Evolutionary conservation across 2,888 invertebrate species (phyloP).

Genomic region (Leucoma salicis): DNA sequence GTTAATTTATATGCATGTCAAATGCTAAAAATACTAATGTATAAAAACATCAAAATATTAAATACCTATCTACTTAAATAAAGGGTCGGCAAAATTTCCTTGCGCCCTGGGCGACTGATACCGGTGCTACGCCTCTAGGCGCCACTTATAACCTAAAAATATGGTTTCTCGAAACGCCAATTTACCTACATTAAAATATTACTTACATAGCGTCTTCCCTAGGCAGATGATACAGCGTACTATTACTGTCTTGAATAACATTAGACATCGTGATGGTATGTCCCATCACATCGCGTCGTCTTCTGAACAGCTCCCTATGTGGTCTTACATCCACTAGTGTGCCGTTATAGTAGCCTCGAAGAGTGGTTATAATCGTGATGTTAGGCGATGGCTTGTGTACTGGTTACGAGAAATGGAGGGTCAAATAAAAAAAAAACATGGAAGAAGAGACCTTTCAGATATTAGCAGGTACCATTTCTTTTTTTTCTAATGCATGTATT

Average conservation of each 20-base stretch:
- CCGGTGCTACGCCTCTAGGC: too few relatives aligned
- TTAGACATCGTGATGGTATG: slow-evolving; percentile 60
- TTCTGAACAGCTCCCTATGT: slow-evolving; percentile 47
- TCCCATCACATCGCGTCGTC: slow-evolving; percentile 56
- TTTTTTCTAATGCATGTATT: too few relatives aligned
- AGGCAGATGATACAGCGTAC: slow-evolving; percentile 48
- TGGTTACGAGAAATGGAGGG: slow-evolving; percentile 22
- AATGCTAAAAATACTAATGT: too few relatives aligned
- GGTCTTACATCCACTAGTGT: slow-evolving; percentile 44
- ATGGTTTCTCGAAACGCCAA: too few relatives aligned
- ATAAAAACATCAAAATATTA: too few relatives aligned
- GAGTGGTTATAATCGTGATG: slow-evolving; percentile 35
- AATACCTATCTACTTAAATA: too few relatives aligned
- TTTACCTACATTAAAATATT: too few relatives aligned
- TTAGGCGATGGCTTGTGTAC: slow-evolving; percentile 53
- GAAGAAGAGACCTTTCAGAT: too few relatives aligned
- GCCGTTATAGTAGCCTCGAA: slow-evolving; percentile 52
- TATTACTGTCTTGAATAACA: slow-evolving; percentile 63
- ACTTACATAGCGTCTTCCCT: slow-evolving; percentile 59
- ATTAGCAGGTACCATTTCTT: neutral
- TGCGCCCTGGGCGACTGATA: too few relatives aligned
- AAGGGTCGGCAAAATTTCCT: too few relatives aligned
- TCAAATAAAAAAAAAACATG: neutral
- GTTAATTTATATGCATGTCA: too few relatives aligned
- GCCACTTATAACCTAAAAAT: neutral